phyloP scores from a whole-genome alignment of 2,113 vertebrate species.

The Phalacrocorax aristotelis region DNA sequence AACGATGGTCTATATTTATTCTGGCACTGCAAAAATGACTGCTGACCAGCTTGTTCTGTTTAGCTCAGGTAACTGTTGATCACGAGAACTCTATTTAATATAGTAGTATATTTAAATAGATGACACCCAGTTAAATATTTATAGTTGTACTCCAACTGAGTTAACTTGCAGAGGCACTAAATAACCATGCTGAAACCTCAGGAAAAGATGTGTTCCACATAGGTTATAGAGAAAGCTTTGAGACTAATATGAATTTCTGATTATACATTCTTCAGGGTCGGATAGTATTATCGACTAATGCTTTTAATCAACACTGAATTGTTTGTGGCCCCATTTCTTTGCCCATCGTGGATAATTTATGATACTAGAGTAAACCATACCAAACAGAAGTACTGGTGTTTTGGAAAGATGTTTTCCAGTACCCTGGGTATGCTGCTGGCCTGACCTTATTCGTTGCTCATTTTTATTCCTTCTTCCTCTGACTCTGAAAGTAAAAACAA shows the following conservation, averaged over 20 bases:
- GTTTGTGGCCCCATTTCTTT: background rate
- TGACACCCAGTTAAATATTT: constrained; percentile 67
- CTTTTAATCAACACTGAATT: background rate
- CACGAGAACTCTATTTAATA: constrained; percentile 60
- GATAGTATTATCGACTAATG: background rate
- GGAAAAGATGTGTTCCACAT: constrained; percentile 1
- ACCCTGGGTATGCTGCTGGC: background rate
- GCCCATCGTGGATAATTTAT: background rate
- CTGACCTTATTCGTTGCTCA: background rate
- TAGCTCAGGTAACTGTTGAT: constrained; percentile 59
- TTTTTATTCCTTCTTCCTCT: background rate
- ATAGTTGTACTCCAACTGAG: constrained; percentile 59
- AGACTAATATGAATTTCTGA: background rate
- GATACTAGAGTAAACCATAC: background rate
- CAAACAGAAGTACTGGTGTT: background rate
- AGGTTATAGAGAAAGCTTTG: background rate
- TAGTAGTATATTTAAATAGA: constrained; percentile 64
- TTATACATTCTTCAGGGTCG: background rate
- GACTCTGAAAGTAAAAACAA: background rate
- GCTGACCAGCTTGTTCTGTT: constrained; percentile 57
- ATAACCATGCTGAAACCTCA: constrained; percentile 37
- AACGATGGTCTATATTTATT: constrained; percentile 60
- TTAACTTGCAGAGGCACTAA: constrained; percentile 26
- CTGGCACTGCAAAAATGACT: constrained; percentile 31
- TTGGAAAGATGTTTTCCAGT: background rate